These are phyloP conservation scores for Sylvicola fuscatus DNA, from an alignment of 2,888 invertebrate species.

Conservation along the genomic window DNA sequence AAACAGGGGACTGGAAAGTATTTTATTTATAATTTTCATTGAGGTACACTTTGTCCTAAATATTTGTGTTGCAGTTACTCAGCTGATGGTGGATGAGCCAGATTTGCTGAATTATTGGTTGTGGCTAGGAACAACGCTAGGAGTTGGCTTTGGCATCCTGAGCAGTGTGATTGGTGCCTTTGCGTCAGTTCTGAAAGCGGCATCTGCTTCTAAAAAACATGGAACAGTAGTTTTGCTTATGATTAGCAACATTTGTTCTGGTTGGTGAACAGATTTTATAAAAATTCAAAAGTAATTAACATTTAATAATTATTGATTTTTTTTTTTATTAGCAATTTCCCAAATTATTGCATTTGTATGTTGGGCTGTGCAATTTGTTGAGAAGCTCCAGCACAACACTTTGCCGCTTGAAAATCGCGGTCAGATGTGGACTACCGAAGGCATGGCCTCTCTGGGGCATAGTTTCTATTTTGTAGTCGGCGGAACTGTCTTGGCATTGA, in stretches of 20 bases:
- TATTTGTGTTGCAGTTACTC: conserved; percentile 14
- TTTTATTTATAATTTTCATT: conserved; percentile 15
- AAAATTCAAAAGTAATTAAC: no score
- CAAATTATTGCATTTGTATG: conserved; percentile 54
- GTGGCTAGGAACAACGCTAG: conserved; percentile 22
- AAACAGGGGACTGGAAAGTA: conserved; percentile 54
- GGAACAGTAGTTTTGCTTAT: conserved; percentile 20
- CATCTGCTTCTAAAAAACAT: conserved; percentile 21
- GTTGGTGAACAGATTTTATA: conserved; percentile 1
- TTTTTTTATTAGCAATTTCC: conserved; percentile 42
- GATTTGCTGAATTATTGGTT: conserved; percentile 21
- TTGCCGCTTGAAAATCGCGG: conserved; percentile 58
- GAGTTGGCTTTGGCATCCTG: conserved; percentile 21
- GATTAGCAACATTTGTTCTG: conserved; percentile 19
- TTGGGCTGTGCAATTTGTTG: conserved; percentile 69
- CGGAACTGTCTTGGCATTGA: conserved; percentile 19
- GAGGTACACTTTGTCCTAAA: conserved; percentile 1
- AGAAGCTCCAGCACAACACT: conserved; percentile 62
- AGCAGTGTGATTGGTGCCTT: conserved; percentile 23
- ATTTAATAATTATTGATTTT: conserved; percentile 1
- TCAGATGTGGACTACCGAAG: conserved; percentile 65
- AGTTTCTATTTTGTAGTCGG: conserved; percentile 48
- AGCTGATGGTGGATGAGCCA: conserved; percentile 18
- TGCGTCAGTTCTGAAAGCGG: conserved; percentile 22
- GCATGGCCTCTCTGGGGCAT: conserved; percentile 60